Percentiles rank a stretch among this genome's conserved stretches.
These are phyloP conservation scores for Carassius auratus DNA, from an alignment of 2,113 vertebrate genomes.

Conservation along the genomic window DNA sequence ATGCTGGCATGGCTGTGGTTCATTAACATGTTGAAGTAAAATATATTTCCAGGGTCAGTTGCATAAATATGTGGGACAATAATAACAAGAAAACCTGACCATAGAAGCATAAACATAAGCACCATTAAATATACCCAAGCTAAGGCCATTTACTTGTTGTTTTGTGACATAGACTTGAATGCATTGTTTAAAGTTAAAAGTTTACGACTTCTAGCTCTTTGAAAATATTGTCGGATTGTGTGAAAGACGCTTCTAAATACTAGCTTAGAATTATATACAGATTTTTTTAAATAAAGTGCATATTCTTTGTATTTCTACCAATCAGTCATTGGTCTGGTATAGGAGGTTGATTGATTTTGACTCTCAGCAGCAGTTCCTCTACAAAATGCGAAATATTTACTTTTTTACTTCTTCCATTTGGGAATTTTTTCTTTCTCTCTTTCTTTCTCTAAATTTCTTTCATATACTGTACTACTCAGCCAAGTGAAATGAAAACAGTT, in stretches of 20 bases:
- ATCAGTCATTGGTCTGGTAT: too few relatives aligned
- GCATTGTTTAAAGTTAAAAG: not conserved
- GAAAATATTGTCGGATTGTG: not conserved
- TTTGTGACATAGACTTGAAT: not conserved
- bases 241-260: not conserved
- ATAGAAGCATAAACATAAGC: conserved; percentile 13
- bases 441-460: not conserved
- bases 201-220: not conserved
- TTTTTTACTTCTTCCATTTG: not conserved
- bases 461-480: not conserved
- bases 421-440: not conserved
- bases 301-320: too few relatives aligned
- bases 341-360: too few relatives aligned
- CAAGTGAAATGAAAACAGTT: not conserved
- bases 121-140: not conserved
- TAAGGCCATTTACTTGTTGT: not conserved
- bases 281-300: too few relatives aligned
- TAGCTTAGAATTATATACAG: too few relatives aligned
- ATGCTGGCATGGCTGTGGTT: conserved; percentile 9
- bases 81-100: conserved; percentile 34
- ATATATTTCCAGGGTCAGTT: conserved; percentile 34
- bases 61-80: conserved; percentile 35
- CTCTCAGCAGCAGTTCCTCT: not conserved
- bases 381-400: not conserved
- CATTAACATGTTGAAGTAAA: not conserved